These are phyloP conservation scores for Poicephalus gulielmi DNA, from an alignment of 2,113 vertebrate species.

Conservation along the genomic window DNA sequence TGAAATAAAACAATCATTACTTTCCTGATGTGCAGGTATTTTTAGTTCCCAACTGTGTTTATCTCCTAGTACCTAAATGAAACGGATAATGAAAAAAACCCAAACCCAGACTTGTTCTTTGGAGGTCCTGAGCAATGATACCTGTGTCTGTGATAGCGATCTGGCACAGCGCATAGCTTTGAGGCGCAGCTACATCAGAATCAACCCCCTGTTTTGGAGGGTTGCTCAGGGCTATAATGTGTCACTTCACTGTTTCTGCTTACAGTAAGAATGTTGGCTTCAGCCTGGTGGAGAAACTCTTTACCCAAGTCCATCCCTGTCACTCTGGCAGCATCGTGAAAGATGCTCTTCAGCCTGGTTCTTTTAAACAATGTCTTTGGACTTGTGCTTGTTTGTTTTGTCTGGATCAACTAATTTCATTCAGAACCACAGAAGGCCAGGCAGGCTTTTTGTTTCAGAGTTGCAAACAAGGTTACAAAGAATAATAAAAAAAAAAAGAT, in stretches of 20 bases:
- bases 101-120: neutral
- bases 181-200: neutral
- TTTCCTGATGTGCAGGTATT: neutral
- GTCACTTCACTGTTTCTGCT: neutral
- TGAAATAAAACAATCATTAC: neutral
- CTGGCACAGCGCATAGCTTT: too few relatives aligned
- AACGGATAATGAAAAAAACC: neutral
- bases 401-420: neutral
- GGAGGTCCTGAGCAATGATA: neutral
- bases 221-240: neutral
- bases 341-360: neutral
- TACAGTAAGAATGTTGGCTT: neutral
- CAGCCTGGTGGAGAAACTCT: neutral
- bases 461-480: conserved; percentile 6
- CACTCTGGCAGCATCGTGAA: neutral
- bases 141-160: neutral
- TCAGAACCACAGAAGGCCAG: neutral
- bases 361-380: neutral
- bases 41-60: neutral
- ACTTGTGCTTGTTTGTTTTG: neutral
- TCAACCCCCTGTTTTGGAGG: accelerated
- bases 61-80: neutral
- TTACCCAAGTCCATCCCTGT: neutral
- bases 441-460: conserved; percentile 42
- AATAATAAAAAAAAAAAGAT: neutral